These are phyloP conservation scores for Myopa testacea DNA, from an alignment of 2,888 invertebrate genomes.

Conservation along the genomic window DNA sequence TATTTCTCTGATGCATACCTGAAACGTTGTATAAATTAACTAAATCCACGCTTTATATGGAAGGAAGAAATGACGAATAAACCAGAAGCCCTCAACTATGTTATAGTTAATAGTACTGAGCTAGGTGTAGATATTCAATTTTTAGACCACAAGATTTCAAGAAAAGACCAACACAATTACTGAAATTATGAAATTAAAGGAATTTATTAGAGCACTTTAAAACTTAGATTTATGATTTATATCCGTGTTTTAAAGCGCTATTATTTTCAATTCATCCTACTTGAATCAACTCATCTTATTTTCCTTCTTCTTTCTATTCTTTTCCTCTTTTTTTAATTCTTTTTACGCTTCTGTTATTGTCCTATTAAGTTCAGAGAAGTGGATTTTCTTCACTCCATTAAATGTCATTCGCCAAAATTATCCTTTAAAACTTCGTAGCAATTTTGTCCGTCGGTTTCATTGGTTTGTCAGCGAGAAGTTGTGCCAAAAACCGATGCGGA, in stretches of 20 bases:
- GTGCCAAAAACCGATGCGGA: not conserved
- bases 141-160: no score
- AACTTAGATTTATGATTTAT: no score
- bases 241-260: no score
- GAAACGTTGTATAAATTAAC: not conserved
- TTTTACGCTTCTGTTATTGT: not conserved
- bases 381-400: not conserved
- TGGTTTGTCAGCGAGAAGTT: not conserved
- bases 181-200: no score
- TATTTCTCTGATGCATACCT: not conserved
- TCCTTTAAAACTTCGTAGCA: constrained; percentile 45
- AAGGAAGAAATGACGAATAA: no score
- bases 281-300: not conserved
- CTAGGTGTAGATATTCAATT: no score
- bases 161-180: no score
- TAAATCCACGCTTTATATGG: not conserved
- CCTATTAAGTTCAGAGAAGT: not conserved
- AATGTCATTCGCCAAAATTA: constrained; percentile 41
- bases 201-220: no score
- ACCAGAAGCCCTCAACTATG: no score
- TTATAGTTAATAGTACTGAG: no score
- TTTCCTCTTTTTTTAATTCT: not conserved
- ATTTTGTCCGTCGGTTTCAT: constrained; percentile 2
- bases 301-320: not conserved
- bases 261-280: not conserved